Evolutionary conservation across 2,113 vertebrate genomes (phyloP).

Genomic region (Myodes glareolus): DNA sequence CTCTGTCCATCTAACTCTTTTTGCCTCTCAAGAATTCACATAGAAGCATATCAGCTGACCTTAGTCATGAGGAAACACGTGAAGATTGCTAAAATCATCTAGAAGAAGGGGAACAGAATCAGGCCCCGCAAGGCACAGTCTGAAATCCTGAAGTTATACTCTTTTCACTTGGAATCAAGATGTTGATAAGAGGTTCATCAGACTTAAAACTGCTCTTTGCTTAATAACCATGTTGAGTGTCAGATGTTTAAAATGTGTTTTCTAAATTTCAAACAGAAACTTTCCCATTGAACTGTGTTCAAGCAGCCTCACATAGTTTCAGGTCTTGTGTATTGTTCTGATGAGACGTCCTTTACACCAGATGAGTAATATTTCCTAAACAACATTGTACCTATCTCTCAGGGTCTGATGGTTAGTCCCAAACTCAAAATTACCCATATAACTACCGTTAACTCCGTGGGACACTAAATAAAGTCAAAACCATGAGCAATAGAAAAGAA

Average conservation of each 20-base stretch:
- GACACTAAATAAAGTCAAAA: not conserved
- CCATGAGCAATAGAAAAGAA: not conserved
- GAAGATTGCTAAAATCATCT: not conserved
- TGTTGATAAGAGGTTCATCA: not conserved
- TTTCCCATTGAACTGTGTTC: not conserved
- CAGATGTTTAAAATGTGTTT: not conserved
- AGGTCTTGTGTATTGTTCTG: not conserved
- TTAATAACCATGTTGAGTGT: not conserved
- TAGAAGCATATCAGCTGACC: not conserved
- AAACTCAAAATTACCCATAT: not conserved
- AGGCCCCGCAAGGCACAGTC: no score
- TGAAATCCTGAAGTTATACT: not conserved
- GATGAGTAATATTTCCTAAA: not conserved
- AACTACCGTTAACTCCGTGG: not conserved
- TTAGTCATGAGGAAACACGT: not conserved
- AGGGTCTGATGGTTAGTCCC: not conserved
- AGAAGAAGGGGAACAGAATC: rapidly evolving
- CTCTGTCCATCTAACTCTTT: not conserved
- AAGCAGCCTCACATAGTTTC: not conserved
- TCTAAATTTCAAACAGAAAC: not conserved
- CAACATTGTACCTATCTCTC: not conserved
- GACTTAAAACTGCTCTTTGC: not conserved
- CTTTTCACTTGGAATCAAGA: not conserved
- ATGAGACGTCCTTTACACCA: not conserved
- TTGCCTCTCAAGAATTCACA: not conserved